Evolutionary conservation across 2,888 invertebrate species (phyloP).

Genomic region (Diaprepes abbreviatus): DNA sequence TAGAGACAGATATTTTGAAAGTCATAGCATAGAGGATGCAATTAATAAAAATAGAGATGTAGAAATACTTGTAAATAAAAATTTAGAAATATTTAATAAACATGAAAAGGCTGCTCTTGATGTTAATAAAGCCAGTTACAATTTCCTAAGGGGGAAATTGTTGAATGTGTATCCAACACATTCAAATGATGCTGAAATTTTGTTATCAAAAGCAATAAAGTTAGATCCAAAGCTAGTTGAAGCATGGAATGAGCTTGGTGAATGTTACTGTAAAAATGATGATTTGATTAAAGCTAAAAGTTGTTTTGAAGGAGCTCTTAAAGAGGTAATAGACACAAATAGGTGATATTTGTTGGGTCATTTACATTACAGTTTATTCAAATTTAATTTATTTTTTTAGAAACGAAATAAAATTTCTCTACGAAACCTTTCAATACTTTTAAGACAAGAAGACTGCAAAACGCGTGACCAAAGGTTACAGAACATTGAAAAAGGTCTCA

Average conservation of each 20-base stretch:
- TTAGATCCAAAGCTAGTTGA: constrained; percentile 83
- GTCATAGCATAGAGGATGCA: constrained; percentile 78
- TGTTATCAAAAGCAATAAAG: constrained; percentile 87
- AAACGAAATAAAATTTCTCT: constrained; percentile 81
- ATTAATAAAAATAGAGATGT: constrained; percentile 76
- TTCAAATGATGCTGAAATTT: constrained; percentile 79
- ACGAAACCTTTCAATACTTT: constrained; percentile 85
- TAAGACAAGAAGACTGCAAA: constrained; percentile 75
- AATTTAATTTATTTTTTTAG: constrained; percentile 68
- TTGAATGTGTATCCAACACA: constrained; percentile 80
- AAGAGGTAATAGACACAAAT: constrained; percentile 71
- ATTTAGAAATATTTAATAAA: constrained; percentile 75
- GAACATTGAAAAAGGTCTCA: constrained; percentile 79
- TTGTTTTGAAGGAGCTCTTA: constrained; percentile 84
- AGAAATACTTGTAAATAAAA: constrained; percentile 74
- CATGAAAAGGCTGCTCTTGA: constrained; percentile 72
- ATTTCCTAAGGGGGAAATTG: constrained; percentile 81
- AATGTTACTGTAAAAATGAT: constrained; percentile 90
- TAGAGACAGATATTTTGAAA: constrained; percentile 85
- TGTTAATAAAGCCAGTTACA: constrained; percentile 66
- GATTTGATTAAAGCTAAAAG: constrained; percentile 85
- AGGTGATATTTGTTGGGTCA: neutral
- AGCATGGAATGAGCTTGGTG: constrained; percentile 92
- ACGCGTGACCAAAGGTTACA: constrained; percentile 71
- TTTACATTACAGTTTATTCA: no score